Evolutionary conservation across 2,797 vertebrate species (phyloP).

Genomic region (Diplodus sargus): DNA sequence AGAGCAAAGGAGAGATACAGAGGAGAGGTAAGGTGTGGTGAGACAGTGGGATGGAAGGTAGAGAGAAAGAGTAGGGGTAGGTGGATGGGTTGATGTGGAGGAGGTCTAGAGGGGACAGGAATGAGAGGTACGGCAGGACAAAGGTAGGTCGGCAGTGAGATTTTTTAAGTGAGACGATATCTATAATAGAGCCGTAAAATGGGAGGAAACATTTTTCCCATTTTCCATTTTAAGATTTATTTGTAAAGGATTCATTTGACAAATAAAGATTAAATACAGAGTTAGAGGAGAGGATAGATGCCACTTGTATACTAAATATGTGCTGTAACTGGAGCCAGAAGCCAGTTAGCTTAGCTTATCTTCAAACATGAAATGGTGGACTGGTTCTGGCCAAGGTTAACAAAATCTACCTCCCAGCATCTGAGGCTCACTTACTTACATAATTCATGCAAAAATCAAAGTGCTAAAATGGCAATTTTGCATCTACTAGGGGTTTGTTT

Average conservation of each 20-base stretch:
- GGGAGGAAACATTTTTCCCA: conserved; percentile 2
- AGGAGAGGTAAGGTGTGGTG: conserved; percentile 57
- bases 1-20: conserved; percentile 74
- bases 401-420: not conserved
- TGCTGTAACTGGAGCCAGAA: not conserved
- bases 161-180: not conserved
- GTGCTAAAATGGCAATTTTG: not conserved
- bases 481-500: not conserved
- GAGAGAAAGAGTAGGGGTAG: conserved; percentile 41
- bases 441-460: not conserved
- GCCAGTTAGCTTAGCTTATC: not conserved
- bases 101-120: conserved; percentile 30
- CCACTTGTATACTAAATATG: not conserved
- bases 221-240: not conserved
- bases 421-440: not conserved
- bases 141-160: not conserved
- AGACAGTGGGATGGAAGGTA: conserved; percentile 38
- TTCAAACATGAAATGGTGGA: not conserved
- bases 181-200: not conserved
- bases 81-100: conserved; percentile 48
- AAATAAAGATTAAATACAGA: not conserved
- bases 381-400: not conserved
- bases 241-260: not conserved
- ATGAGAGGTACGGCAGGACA: not conserved
- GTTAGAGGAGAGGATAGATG: not conserved